Conservation (phyloP, 2,113 vertebrate genomes). For the Perognathus longimembris region DNA sequence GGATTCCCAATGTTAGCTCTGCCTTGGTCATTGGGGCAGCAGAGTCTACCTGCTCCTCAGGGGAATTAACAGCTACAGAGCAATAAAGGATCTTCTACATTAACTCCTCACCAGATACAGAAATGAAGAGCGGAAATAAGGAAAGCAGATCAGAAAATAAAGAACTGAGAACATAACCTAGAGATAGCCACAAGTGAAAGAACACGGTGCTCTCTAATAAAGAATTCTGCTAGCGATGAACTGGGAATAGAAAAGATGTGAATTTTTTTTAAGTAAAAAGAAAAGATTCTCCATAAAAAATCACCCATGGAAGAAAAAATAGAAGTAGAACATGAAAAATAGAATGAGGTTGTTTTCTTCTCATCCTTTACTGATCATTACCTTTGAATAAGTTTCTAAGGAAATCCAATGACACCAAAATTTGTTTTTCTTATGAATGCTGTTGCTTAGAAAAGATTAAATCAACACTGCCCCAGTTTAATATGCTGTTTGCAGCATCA, state of each 20-base stretch:
- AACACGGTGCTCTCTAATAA: rapidly evolving
- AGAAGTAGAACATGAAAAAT: slow-evolving; percentile 62
- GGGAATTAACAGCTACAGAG: not conserved
- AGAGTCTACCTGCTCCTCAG: not conserved
- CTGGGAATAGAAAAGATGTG: not conserved
- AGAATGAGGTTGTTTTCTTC: not conserved
- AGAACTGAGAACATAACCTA: not conserved
- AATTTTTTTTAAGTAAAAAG: not conserved
- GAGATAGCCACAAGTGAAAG: not conserved
- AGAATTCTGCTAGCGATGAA: not conserved
- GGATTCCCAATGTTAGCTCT: not conserved
- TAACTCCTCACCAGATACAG: not conserved
- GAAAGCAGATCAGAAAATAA: not conserved
- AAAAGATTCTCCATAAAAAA: slow-evolving; percentile 1
- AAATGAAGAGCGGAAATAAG: not conserved
- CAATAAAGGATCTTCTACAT: not conserved
- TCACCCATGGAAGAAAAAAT: not conserved
- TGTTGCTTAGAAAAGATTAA: slow-evolving; percentile 47
- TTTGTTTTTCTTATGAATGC: slow-evolving; percentile 51
- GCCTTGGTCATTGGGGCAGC: not conserved
- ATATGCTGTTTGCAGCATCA: not conserved
- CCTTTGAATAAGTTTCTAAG: slow-evolving; percentile 69
- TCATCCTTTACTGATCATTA: slow-evolving; percentile 67
- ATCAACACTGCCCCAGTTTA: not conserved
- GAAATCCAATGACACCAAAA: slow-evolving; percentile 53